Percentiles rank a stretch among this genome's conserved stretches.
These are phyloP conservation scores for Ascaphus truei DNA, from an alignment of 2,113 vertebrate species.

Conservation along the genomic window DNA sequence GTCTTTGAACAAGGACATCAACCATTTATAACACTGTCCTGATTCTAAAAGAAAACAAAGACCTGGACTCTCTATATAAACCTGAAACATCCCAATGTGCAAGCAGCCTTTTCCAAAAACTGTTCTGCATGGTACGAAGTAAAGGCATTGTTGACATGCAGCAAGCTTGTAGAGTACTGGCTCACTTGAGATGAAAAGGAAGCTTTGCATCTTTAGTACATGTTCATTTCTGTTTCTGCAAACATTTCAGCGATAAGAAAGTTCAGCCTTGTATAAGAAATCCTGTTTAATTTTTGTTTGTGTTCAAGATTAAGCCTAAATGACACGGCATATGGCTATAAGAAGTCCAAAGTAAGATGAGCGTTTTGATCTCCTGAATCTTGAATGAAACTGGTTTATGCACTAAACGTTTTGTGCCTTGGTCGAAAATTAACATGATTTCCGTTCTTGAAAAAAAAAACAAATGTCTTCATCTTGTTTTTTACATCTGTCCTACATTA, in stretches of 20 bases:
- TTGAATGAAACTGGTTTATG: slow-evolving; percentile 65
- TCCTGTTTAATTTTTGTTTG: slow-evolving; percentile 52
- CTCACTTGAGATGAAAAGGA: no score
- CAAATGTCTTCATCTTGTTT: slow-evolving; percentile 49
- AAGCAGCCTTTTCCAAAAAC: slow-evolving; percentile 19
- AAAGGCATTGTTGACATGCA: slow-evolving; percentile 42
- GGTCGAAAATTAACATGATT: slow-evolving; percentile 66
- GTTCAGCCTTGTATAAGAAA: slow-evolving; percentile 53
- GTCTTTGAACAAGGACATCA: slow-evolving; percentile 24
- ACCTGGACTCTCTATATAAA: slow-evolving; percentile 36
- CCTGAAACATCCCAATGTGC: neutral
- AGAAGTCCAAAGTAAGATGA: slow-evolving; percentile 61
- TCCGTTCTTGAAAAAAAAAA: slow-evolving; percentile 54
- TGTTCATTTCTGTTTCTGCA: slow-evolving; percentile 49
- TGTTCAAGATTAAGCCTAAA: slow-evolving; percentile 48
- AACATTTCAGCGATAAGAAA: slow-evolving; percentile 41
- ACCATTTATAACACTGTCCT: slow-evolving; percentile 23
- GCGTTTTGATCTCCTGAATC: slow-evolving; percentile 49
- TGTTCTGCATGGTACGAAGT: slow-evolving; percentile 48
- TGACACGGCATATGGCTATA: slow-evolving; percentile 48
- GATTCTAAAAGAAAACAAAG: slow-evolving; percentile 44
- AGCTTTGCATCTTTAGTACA: slow-evolving; percentile 54
- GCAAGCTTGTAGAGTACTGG: slow-evolving; percentile 45
- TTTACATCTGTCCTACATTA: slow-evolving; percentile 46
- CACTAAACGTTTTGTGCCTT: slow-evolving; percentile 78